Evolutionary conservation across 23 tunicate species (phyloP), one percentile per base, ranked within the genome.

Genomic region (Oikopleura vanhoeffeni): DNA sequence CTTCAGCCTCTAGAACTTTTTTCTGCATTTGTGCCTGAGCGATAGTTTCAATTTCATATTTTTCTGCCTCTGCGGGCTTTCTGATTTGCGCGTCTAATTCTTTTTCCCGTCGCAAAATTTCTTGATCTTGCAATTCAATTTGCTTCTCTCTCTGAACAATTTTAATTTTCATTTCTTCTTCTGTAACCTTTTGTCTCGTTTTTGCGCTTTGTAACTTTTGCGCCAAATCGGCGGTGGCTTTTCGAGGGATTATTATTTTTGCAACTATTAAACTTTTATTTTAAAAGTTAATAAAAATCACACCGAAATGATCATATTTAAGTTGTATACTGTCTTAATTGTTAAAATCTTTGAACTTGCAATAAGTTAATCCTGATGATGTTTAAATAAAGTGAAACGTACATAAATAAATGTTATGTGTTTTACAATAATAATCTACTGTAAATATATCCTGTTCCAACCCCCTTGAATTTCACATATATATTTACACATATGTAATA

Each of bases 31-130:
- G 24, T 8, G 84, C 58, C 32, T 40, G 28, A 71, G 86, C 60
- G n/a, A 67, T 0, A 0, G 39, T 67, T 64, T 41, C 86, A 67
- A 0, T 30, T 89, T 90, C 57, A 86, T 85, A 95, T 87, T 91
- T 95, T 84, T 95, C 96, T 0, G 99, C 99, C 57, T 95, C 99
- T 40, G 99, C 99, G 2, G 99, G 99, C 76, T 95, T 95, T 83
- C 90, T 95, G 0, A 95, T 91, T 87, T 90, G 92, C 1, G 99
- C 96, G 67, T 88, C 90, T 49, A 95, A 76, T 87, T 95, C 99
- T 87, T 95, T 95, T 39, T 95, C 96, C 24, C 91, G 83, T n/a
- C 99, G 87, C 30, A 88, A 76, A 41, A 95, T 90, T 58, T 95
- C 99, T 85, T 95, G 99, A 27, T 95, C 92, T 71, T 95, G 96